Base-by-base conservation (phyloP, 1,140 invertebrate genomes). In the Ganaspis sp. region DNA sequence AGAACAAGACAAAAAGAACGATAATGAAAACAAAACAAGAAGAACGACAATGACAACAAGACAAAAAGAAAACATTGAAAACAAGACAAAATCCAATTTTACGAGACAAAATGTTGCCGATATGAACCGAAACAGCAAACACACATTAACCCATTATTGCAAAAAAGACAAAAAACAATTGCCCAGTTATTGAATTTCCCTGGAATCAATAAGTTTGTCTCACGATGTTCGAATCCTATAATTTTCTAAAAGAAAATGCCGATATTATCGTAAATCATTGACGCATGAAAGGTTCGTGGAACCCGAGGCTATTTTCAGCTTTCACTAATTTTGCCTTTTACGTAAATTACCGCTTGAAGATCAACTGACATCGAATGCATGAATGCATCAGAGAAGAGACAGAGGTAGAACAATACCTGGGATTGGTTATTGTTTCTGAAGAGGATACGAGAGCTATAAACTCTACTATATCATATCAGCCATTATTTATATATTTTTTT, bases 251-350 rank as follows among this genome's bases (percentile, higher is more conserved):
- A 40, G 9, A 49, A 49, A 49, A 17, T 49, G n/a, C n/a, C n/a
- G 5, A 49, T 49, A 49, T 49, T 49, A 49, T 49, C 45, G 45
- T 49, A 49, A 49, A 49, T 49, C 45, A 49, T 49, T 49, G 45
- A 49, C 45, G 45, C 45, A 17, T 49, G n/a, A 17, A 49, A 49
- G 45, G 45, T 49, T 49, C 45, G 45, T 49, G 15, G 45, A 4
- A 49, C 45, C n/a, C n/a, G 45, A 17, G 45, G 45, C 45, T 49
- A 49, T 49, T 49, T 49, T 49, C 45, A 49, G 17, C 45, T 49
- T 49, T 49, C 45, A 49, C 45, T 49, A 49, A 49, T 49, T 49
- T 49, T 49, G 45, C 45, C 45, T 49, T 49, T 49, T 49, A 49
- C 8, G 12, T 49, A 49, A 49, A 49, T 49, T 49, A n/a, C 45